Conservation (phyloP, 1,140 invertebrate genomes). For the Planococcus citri region DNA sequence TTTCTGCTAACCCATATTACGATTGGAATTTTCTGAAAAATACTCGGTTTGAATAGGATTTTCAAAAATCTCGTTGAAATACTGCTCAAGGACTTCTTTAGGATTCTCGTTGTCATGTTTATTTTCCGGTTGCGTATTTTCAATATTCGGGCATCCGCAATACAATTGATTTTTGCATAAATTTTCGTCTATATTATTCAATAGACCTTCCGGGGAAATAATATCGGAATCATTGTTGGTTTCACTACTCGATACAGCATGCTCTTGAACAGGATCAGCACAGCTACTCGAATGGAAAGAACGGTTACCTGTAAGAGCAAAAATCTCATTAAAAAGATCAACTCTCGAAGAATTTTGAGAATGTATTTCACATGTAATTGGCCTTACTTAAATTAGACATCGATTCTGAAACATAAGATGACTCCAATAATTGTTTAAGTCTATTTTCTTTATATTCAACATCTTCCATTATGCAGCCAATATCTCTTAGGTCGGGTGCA, state of each 20-base stretch:
- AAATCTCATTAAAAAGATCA: too few relatives aligned
- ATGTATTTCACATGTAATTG: too few relatives aligned
- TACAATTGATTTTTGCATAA: neutral
- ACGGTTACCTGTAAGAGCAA: too few relatives aligned
- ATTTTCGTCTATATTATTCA: neutral
- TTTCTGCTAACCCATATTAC: neutral
- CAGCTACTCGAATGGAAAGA: too few relatives aligned
- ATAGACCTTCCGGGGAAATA: neutral
- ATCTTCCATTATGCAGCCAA: constrained; percentile 29
- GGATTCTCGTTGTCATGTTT: neutral
- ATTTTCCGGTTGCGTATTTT: neutral
- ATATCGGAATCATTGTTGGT: neutral
- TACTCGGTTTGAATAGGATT: neutral
- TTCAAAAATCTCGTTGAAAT: neutral
- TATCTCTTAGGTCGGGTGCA: constrained; percentile 26
- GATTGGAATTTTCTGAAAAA: neutral
- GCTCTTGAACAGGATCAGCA: too few relatives aligned
- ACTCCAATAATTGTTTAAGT: constrained; percentile 26
- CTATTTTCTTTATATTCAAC: constrained; percentile 27
- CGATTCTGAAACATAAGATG: constrained; percentile 8
- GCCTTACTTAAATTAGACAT: neutral
- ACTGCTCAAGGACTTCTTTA: too few relatives aligned
- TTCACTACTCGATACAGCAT: too few relatives aligned
- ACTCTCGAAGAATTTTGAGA: too few relatives aligned
- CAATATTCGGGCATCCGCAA: neutral